phyloP scores from a whole-genome alignment of 2,888 invertebrate species.

The Chaetogeoica ovagalla region DNA sequence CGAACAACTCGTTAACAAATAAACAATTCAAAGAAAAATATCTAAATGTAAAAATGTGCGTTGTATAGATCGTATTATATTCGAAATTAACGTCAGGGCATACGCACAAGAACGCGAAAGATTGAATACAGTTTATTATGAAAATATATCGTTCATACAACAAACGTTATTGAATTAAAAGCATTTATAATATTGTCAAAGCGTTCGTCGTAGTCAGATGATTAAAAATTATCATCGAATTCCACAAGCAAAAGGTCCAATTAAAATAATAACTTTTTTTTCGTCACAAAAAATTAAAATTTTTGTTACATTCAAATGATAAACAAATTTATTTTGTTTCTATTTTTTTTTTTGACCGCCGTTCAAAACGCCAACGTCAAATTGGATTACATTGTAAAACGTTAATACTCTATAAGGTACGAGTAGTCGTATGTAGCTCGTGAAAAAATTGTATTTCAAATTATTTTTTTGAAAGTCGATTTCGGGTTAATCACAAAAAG shows the following conservation, averaged over 20 bases:
- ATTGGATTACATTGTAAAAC: not conserved
- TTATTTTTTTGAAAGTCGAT: not conserved
- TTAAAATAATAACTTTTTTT: not conserved
- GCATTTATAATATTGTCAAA: not conserved
- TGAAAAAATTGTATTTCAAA: not conserved
- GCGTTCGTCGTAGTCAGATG: not conserved
- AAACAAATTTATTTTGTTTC: not conserved
- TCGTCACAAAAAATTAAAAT: not conserved
- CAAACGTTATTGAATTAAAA: no score
- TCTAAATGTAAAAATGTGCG: no score
- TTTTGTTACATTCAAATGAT: not conserved
- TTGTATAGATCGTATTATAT: no score
- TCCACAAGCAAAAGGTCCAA: not conserved
- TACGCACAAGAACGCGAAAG: no score
- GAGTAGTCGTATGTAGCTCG: not conserved
- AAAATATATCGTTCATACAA: no score
- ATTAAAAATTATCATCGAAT: conserved; percentile 7
- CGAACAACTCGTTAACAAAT: no score
- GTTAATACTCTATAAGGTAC: not conserved
- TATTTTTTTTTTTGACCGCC: not conserved
- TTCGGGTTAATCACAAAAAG: not conserved
- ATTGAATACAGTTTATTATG: no score
- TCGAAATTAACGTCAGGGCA: no score
- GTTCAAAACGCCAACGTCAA: not conserved
- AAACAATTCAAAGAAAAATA: no score